Evolutionary conservation across 2,797 vertebrate species (phyloP).

Genomic region (Myotis myotis): DNA sequence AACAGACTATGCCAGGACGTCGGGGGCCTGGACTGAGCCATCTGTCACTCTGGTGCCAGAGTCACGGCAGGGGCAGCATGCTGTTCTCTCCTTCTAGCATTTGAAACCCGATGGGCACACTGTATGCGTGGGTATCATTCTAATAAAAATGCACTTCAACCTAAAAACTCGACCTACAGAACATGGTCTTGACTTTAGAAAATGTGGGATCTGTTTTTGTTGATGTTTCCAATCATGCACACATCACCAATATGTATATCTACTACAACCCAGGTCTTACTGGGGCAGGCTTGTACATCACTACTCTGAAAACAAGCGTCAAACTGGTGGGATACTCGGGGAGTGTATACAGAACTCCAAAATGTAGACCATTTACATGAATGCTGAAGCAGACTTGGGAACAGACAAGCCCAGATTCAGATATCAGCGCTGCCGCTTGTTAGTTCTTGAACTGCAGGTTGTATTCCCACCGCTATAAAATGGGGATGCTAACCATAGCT

Average conservation of each 20-base stretch:
- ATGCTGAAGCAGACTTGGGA: not conserved
- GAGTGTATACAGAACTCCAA: not conserved
- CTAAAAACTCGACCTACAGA: not conserved
- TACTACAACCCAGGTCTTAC: not conserved
- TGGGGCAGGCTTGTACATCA: no score
- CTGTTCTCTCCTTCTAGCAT: not conserved
- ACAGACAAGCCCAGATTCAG: not conserved
- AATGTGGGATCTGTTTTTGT: not conserved
- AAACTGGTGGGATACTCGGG: not conserved
- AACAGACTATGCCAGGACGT: not conserved
- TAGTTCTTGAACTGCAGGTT: not conserved
- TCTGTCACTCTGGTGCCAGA: constrained; percentile 6
- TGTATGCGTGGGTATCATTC: not conserved
- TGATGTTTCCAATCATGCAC: not conserved
- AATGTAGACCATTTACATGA: not conserved
- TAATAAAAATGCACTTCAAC: not conserved
- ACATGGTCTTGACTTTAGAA: not conserved
- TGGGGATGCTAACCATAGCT: no score
- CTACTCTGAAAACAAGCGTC: not conserved
- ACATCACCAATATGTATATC: not conserved
- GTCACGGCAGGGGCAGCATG: not conserved
- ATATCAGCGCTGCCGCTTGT: not conserved
- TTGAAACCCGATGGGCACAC: not conserved
- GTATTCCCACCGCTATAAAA: not conserved
- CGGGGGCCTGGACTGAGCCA: not conserved